phyloP scores from a whole-genome alignment of 2,888 invertebrate species.

The Eugnorisma glareosa region DNA sequence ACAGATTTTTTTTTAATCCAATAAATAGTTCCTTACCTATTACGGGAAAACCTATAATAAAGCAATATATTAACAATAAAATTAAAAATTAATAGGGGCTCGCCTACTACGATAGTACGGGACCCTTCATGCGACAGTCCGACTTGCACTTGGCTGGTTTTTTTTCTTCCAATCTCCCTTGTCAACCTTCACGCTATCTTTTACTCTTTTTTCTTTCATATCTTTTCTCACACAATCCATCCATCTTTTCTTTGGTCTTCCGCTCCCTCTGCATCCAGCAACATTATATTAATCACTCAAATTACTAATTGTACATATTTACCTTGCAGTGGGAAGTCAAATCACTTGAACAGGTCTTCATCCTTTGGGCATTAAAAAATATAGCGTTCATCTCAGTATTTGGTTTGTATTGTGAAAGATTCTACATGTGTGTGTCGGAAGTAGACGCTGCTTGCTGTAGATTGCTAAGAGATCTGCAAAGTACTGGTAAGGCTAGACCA shows the following conservation, averaged over 20 bases:
- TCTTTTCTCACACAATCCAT: not conserved
- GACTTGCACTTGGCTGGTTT: no score
- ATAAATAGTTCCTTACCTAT: no score
- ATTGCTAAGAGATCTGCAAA: constrained; percentile 1
- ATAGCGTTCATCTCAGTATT: constrained; percentile 1
- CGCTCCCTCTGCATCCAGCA: not conserved
- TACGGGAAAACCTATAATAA: no score
- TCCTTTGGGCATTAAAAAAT: constrained; percentile 23
- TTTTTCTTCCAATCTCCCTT: not conserved
- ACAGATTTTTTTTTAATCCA: no score
- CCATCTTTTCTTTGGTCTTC: not conserved
- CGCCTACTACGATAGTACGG: no score
- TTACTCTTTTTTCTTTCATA: not conserved
- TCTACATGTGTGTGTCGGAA: constrained; percentile 11
- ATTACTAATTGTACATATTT: not conserved
- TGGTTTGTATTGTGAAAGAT: constrained; percentile 20
- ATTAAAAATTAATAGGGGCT: no score
- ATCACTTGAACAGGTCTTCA: not conserved
- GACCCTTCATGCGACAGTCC: no score
- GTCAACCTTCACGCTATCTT: not conserved
- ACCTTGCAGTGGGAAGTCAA: not conserved
- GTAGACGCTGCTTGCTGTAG: constrained; percentile 18
- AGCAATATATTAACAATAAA: no score
- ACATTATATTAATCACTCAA: not conserved
- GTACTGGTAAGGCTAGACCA: constrained; percentile 11